Conservation (phyloP, 2,797 vertebrate species). For the Percopsis omiscomaycus region DNA sequence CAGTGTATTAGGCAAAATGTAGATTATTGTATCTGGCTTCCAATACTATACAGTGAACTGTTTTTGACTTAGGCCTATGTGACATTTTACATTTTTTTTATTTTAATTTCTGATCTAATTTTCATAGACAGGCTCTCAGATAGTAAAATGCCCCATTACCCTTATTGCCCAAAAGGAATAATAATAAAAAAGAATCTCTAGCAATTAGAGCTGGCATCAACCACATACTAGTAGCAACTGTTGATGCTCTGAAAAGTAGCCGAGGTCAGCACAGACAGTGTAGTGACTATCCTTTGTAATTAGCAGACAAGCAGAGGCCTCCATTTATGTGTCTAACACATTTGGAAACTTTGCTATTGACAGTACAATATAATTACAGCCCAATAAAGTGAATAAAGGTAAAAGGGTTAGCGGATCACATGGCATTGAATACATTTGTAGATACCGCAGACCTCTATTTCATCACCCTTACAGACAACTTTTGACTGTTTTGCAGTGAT, state of each 20-base stretch:
- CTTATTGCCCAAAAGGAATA: neutral
- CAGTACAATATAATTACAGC: neutral
- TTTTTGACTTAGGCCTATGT: no score
- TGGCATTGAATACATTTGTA: no score
- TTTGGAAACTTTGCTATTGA: neutral
- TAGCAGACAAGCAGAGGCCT: neutral
- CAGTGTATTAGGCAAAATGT: no score
- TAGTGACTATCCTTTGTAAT: neutral
- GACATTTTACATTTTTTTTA: no score
- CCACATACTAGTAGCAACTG: neutral
- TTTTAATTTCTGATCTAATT: conserved; percentile 1
- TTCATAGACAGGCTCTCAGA: neutral
- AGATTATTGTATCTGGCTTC: no score
- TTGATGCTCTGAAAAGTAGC: neutral
- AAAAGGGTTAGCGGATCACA: no score
- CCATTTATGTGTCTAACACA: neutral
- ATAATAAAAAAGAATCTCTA: neutral
- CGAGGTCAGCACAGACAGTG: neutral
- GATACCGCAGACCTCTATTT: no score
- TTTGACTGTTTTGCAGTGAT: no score
- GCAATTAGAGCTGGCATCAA: neutral
- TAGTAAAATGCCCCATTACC: neutral
- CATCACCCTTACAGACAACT: no score
- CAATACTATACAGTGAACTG: no score
- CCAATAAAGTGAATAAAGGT: no score